phyloP scores from a whole-genome alignment of 2,113 vertebrate species.

The Neodon shergylaensis region DNA sequence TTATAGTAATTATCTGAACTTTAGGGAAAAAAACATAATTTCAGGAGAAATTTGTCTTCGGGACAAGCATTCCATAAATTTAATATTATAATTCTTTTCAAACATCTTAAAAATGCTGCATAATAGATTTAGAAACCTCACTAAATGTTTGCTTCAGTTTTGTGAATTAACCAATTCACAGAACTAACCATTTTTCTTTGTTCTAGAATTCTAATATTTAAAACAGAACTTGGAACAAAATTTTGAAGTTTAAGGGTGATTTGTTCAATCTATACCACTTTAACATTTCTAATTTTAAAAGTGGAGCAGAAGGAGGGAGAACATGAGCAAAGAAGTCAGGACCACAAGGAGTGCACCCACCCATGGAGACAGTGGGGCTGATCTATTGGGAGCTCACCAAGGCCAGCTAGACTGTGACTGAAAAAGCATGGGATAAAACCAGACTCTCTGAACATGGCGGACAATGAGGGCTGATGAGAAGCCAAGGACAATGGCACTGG shows the following conservation, averaged over 20 bases:
- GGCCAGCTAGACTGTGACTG: too few species aligned
- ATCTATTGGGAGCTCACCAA: too few species aligned
- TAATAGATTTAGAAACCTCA: neutral
- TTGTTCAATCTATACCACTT: neutral
- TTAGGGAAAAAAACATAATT: conserved; percentile 40
- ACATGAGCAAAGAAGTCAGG: too few species aligned
- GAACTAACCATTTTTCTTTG: neutral
- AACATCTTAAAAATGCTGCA: neutral
- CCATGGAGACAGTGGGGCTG: too few species aligned
- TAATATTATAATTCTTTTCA: neutral
- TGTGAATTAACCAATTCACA: conserved; percentile 15
- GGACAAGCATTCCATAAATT: conserved; percentile 25
- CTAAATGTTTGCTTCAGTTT: neutral
- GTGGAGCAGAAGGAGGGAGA: too few species aligned
- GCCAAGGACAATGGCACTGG: too few species aligned
- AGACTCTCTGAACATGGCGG: too few species aligned
- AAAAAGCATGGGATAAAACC: too few species aligned
- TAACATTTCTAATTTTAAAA: neutral
- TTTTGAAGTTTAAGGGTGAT: neutral
- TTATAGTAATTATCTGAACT: neutral
- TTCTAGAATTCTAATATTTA: conserved; percentile 13
- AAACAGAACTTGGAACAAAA: neutral
- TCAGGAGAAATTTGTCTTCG: neutral
- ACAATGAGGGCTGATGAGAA: too few species aligned
- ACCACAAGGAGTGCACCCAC: too few species aligned